A percentile compares a stretch with the other conserved stretches of the same genome.
Evolutionary conservation across 92 coral and sea anemone genomes (phyloP).

Genomic region (Palythoa caribaeorum): DNA sequence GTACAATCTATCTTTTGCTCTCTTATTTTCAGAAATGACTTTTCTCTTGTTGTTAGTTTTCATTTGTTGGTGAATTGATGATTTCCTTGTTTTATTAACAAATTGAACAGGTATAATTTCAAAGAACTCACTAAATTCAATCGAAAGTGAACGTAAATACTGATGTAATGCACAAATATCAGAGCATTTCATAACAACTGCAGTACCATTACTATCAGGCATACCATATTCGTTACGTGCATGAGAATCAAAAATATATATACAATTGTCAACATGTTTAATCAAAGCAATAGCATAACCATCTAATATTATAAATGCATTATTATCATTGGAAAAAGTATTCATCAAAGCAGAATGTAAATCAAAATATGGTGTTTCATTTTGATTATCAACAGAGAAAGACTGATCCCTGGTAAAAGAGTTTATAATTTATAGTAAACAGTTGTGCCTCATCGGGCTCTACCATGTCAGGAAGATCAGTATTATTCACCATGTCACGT

Average conservation of each 20-base stretch:
- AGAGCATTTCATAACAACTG: background rate
- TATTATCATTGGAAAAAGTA: no score
- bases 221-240: background rate
- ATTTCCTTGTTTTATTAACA: background rate
- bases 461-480: no score
- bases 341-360: no score
- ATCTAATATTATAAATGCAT: no score
- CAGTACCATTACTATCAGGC: background rate
- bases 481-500: no score
- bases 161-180: background rate
- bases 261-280: background rate
- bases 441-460: no score
- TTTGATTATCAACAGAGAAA: no score
- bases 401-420: no score
- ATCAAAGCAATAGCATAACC: no score
- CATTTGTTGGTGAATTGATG: conserved; percentile 1
- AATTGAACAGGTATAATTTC: background rate
- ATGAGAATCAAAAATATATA: no score
- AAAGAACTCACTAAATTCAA: background rate
- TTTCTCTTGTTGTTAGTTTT: background rate
- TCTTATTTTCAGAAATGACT: background rate
- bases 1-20: background rate
- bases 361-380: no score
- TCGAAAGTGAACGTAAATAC: background rate
- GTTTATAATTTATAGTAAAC: no score